Evolutionary conservation across 2,113 vertebrate species (phyloP), one percentile per base, ranked within the genome.

Genomic region (Potamarius usumacintae): DNA sequence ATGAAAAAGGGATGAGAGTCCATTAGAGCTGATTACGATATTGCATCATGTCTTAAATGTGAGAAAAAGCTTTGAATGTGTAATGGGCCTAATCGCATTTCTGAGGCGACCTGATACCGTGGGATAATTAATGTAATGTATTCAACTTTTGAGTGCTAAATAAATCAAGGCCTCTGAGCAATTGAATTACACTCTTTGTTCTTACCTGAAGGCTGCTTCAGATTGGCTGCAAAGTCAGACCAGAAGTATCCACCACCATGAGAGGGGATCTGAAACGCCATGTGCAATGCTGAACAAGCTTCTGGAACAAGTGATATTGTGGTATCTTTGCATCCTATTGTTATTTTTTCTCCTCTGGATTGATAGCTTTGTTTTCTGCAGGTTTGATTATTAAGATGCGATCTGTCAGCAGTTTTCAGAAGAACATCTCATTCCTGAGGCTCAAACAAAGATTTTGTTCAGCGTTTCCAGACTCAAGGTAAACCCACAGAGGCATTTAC

Each of bases 381-480:
- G 83, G 88, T 91, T 92, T 92, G 90, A 92, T 89, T 85, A 91
- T 92, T 92, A 90, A 89, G 93, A 93, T 93, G 4, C 79, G 89
- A 92, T 94, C 91, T 79, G 88, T 84, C 55, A 82, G 62, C 87
- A 6, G 74, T 83, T 92, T 92, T 78, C 87, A 30, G 72, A 89
- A 85, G 90, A 89, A 90, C 42, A 20, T 85, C 86, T 90, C 91
- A 91, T 93, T 92, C 93, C 92, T 30, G 89, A 82, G 85, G 90
- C 88, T 90, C 67, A 87, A 78, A 90, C 86, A 90, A 91, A 93
- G 89, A 88, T 60, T 90, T 89, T 65, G 58, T 76, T 89, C 82
- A 83, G 84, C 9, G 60, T 74, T 53, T 86, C 82, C 77, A 78
- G 4, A 60, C 84, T 55, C 6, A n/a, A 71, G 27, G 78, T 90